Percentiles rank a stretch among this genome's conserved stretches.
Conservation (phyloP, 2,888 invertebrate genomes). For the Alloscopus bannaensis region DNA sequence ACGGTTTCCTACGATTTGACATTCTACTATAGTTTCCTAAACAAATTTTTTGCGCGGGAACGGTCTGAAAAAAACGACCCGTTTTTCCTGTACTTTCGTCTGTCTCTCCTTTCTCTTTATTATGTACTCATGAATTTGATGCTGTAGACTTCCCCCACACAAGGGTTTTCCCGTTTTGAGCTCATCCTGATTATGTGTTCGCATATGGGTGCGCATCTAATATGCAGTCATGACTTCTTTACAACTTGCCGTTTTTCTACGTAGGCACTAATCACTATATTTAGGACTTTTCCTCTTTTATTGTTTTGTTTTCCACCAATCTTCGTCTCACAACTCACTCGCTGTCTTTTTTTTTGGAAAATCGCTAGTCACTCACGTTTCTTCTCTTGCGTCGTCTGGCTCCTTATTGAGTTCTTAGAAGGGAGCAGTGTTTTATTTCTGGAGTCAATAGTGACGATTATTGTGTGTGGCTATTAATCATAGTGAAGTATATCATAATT, state of each 20-base stretch:
- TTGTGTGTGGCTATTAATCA: too few relatives aligned
- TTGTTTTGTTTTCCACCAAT: conserved; percentile 46
- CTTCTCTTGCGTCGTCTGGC: conserved; percentile 19
- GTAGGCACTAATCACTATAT: conserved; percentile 60
- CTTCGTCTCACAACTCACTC: conserved; percentile 18
- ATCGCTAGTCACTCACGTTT: conserved; percentile 30
- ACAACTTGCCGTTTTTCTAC: too few relatives aligned
- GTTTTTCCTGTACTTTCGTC: background rate
- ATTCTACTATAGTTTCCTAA: too few relatives aligned
- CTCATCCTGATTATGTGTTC: background rate
- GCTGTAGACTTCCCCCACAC: too few relatives aligned
- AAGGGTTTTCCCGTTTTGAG: background rate
- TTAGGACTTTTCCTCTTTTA: conserved; percentile 56
- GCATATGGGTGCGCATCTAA: background rate
- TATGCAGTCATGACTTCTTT: background rate
- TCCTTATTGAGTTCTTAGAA: too few relatives aligned
- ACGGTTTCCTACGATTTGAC: too few relatives aligned
- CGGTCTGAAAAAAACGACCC: background rate
- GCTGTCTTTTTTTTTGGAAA: conserved; percentile 32
- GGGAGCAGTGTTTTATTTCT: too few relatives aligned
- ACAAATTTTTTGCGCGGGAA: too few relatives aligned
- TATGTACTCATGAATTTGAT: too few relatives aligned
- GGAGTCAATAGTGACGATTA: too few relatives aligned
- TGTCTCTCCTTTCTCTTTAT: background rate
- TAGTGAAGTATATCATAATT: too few relatives aligned